Base-by-base conservation (phyloP, 2,888 invertebrate genomes). In the Seira ritae region DNA sequence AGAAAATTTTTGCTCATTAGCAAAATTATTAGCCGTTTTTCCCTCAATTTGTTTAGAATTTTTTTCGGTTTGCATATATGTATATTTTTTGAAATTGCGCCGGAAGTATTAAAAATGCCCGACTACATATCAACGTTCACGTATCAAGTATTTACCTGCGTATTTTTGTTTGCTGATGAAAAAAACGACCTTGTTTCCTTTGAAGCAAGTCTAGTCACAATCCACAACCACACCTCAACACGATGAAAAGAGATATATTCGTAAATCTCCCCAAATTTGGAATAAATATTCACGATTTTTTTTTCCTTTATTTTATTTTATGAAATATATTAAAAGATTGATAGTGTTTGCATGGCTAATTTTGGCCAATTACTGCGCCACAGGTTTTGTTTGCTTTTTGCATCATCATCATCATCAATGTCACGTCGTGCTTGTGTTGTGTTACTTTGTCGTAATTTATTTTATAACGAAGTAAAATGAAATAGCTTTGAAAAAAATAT, bases 171-270 rank as follows among this genome's bases (percentile, higher is more conserved):
- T n/a, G n/a, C n/a, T 62, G 4, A n/a, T 62, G 62, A 17, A 15
- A 20, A 66, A 10, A 68, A 24, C 17, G 37, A 68, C 68, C 24
- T 68, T 68, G 68, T 68, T 68, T 68, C 3, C 6, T 55, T 2
- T 23, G 31, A n/a, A 12, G 31, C 31, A 31, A 70, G 17, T 22
- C 22, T 69, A 65, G 70, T 77, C 77, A n/a, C n/a, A n/a, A n/a
- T n/a, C n/a, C n/a, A n/a, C n/a, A 31, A 8, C 8, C 31, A 78
- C 78, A 78, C 78, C 78, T 71, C 62, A 17, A 55, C 78, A 78
- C 78, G 78, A 78, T 70, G 78, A 42, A 78, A 78, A 46, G n/a
- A 71, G 78, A 76, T 78, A 78, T 62, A 71, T 70, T 65, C 70
- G 70, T 78, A 78, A 70, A 65, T 78, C 42, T 78, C 42, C 62